phyloP scores from a whole-genome alignment of 92 coral and sea anemone species.

The Umimayanthus kanabou region DNA sequence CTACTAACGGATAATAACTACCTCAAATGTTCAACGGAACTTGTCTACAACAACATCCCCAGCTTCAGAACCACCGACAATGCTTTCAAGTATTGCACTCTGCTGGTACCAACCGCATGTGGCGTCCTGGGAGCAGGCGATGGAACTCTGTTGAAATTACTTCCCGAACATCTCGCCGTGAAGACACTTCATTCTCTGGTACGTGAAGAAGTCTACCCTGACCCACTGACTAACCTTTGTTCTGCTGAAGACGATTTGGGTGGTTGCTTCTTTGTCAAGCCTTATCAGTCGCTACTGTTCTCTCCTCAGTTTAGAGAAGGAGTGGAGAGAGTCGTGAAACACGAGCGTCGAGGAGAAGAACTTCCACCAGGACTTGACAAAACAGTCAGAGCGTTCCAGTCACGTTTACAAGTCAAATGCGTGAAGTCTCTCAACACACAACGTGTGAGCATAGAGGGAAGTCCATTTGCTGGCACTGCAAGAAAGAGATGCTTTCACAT shows the following conservation, averaged over 20 bases:
- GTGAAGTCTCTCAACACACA: conserved; percentile 17
- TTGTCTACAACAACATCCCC: conserved; percentile 31
- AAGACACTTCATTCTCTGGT: conserved; percentile 1
- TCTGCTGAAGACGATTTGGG: not conserved
- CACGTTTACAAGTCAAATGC: not conserved
- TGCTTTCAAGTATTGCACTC: conserved; percentile 12
- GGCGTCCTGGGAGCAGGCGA: not conserved
- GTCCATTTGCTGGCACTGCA: not conserved
- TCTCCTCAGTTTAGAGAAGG: conserved; percentile 45
- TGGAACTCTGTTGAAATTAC: conserved; percentile 17
- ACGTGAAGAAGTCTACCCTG: conserved; percentile 38
- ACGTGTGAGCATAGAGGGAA: not conserved
- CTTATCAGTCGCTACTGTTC: not conserved
- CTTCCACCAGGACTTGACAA: not conserved
- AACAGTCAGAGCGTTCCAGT: not conserved
- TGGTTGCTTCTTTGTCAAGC: conserved; percentile 20
- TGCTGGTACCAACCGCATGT: conserved; percentile 32
- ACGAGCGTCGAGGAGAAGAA: conserved; percentile 10
- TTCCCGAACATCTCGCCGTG: conserved; percentile 28
- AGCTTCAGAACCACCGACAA: not conserved
- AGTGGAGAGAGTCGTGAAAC: conserved; percentile 30
- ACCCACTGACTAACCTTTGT: conserved; percentile 23
- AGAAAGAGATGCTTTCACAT: conserved; percentile 39
- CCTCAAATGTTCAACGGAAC: conserved; percentile 30
- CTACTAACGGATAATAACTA: conserved; percentile 18